Conservation (phyloP, 2,797 vertebrate genomes). For the Halcyon smyrnensis region DNA sequence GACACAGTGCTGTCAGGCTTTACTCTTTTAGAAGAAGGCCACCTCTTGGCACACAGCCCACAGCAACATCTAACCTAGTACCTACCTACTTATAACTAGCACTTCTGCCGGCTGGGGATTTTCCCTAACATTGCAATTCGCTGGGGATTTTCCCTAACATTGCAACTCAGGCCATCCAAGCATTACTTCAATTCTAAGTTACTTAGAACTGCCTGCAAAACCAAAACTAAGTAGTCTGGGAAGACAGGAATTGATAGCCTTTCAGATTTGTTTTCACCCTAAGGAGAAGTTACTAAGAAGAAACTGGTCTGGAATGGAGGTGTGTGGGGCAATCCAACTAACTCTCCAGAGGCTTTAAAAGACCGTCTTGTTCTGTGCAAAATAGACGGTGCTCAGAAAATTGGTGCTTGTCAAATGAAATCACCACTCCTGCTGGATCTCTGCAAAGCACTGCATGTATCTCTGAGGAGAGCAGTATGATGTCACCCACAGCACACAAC, state of each 20-base stretch:
- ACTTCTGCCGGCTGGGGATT: not conserved
- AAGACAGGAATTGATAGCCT: not conserved
- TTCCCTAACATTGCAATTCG: not conserved
- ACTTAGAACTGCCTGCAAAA: not conserved
- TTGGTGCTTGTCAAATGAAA: not conserved
- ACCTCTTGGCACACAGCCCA: not conserved
- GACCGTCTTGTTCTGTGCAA: not conserved
- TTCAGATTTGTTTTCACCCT: not conserved
- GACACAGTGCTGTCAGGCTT: not conserved
- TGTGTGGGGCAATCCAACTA: not conserved
- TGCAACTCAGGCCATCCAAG: not conserved
- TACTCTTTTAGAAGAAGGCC: not conserved
- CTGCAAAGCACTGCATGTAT: not conserved
- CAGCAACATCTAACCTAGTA: not conserved
- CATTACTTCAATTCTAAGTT: not conserved
- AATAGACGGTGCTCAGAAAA: not conserved
- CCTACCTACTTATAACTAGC: not conserved
- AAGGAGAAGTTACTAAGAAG: not conserved
- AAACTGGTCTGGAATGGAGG: not conserved
- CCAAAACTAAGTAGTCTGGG: not conserved
- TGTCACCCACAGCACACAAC: too few relatives aligned
- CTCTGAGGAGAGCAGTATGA: not conserved
- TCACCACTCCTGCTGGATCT: not conserved
- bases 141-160: not conserved
- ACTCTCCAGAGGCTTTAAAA: not conserved